A percentile compares a stretch with the other conserved stretches of the same genome.
Evolutionary conservation across 2,797 vertebrate species (phyloP).

Genomic region (Oreochromis grahami): DNA sequence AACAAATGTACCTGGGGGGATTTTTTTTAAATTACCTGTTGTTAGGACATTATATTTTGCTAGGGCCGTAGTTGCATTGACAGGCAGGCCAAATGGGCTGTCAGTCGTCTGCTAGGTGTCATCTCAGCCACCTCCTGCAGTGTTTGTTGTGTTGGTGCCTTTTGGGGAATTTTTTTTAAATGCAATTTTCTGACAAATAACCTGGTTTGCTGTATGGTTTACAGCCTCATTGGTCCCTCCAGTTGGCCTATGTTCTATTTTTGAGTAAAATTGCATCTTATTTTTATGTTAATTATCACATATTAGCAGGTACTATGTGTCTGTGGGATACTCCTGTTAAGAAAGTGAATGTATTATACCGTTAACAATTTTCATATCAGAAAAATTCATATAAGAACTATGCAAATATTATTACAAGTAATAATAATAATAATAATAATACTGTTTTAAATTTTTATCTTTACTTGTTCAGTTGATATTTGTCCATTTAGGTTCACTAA

Average conservation of each 20-base stretch:
- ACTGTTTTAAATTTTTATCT: not conserved
- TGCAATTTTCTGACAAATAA: not conserved
- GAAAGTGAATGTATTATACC: not conserved
- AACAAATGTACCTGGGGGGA: not conserved
- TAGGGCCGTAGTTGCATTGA: not conserved
- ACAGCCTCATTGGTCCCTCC: not conserved
- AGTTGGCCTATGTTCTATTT: fast-evolving
- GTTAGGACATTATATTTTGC: fast-evolving
- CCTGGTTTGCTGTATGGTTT: not conserved
- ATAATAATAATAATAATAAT: not conserved
- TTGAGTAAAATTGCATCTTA: not conserved
- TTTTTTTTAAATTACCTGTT: not conserved
- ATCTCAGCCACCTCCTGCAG: not conserved
- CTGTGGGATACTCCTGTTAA: fast-evolving
- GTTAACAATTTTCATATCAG: not conserved
- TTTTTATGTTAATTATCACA: not conserved
- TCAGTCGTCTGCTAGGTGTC: not conserved
- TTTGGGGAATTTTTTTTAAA: not conserved
- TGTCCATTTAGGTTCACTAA: not conserved
- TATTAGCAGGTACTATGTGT: not conserved
- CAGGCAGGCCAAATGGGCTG: not conserved
- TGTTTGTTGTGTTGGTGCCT: not conserved
- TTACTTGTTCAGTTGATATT: not conserved
- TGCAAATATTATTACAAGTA: not conserved
- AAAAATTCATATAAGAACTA: not conserved